Evolutionary conservation across 2,113 vertebrate species (phyloP).

Genomic region (Alligator sinensis): DNA sequence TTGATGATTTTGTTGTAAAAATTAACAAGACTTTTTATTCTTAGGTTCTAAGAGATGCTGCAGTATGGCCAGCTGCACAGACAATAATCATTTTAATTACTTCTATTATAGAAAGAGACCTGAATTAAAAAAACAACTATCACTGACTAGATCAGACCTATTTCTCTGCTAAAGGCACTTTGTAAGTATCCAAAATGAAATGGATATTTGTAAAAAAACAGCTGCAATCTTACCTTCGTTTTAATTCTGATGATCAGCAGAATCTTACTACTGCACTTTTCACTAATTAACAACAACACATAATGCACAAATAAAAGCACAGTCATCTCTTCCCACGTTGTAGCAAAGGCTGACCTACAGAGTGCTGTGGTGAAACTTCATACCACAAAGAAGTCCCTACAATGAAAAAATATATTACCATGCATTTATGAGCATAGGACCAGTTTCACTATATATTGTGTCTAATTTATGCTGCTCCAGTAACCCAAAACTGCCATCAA

Average conservation of each 20-base stretch:
- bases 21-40: background rate
- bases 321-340: background rate
- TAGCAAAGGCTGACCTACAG: background rate
- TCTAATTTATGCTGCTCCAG: background rate
- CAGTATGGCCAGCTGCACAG: background rate
- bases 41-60: background rate
- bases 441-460: background rate
- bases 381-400: background rate
- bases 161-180: conserved; percentile 27
- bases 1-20: background rate
- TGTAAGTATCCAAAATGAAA: background rate
- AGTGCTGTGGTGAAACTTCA: background rate
- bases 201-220: background rate
- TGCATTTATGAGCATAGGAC: background rate
- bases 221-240: background rate
- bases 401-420: background rate
- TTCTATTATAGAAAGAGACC: background rate
- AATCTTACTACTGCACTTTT: background rate
- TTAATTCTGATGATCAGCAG: background rate
- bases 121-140: background rate
- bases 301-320: background rate
- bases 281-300: background rate
- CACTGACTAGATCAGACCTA: background rate
- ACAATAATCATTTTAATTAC: conserved; percentile 11
- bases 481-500: background rate